Evolutionary conservation across 2,888 invertebrate species (phyloP).

Genomic region (Parnassius glacialis): DNA sequence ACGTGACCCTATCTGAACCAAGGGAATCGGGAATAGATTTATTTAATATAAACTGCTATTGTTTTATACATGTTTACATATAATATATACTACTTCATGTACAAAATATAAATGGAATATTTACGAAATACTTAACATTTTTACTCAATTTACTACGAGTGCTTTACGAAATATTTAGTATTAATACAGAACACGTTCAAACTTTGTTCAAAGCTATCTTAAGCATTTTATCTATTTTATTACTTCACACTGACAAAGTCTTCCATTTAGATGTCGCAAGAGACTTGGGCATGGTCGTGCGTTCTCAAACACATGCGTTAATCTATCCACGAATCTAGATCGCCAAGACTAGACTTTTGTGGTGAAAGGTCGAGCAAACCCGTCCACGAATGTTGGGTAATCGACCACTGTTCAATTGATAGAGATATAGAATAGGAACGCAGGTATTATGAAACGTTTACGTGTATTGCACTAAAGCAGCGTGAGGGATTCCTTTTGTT

Average conservation of each 20-base stretch:
- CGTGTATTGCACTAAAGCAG: constrained; percentile 7
- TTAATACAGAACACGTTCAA: no score
- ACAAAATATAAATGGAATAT: no score
- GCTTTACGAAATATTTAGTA: no score
- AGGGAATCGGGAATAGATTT: no score
- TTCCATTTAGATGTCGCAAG: constrained; percentile 33
- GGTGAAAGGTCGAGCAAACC: constrained; percentile 68
- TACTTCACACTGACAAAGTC: constrained; percentile 19
- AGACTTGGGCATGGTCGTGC: constrained; percentile 35
- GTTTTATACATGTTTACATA: no score
- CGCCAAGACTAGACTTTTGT: constrained; percentile 59
- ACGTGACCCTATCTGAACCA: no score
- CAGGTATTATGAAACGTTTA: constrained; percentile 28
- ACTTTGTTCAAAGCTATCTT: constrained; percentile 9
- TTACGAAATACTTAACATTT: no score
- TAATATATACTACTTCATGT: no score
- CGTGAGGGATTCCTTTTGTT: constrained; percentile 14
- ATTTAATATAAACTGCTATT: no score
- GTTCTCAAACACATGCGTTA: constrained; percentile 48
- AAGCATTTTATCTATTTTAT: constrained; percentile 12
- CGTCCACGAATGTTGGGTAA: constrained; percentile 49
- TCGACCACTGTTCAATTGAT: constrained; percentile 34
- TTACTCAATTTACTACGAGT: no score
- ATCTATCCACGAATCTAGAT: constrained; percentile 67
- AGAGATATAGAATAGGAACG: constrained; percentile 31